phyloP scores from a whole-genome alignment of 2,113 vertebrate species.

The Dicerorhinus sumatrensis region DNA sequence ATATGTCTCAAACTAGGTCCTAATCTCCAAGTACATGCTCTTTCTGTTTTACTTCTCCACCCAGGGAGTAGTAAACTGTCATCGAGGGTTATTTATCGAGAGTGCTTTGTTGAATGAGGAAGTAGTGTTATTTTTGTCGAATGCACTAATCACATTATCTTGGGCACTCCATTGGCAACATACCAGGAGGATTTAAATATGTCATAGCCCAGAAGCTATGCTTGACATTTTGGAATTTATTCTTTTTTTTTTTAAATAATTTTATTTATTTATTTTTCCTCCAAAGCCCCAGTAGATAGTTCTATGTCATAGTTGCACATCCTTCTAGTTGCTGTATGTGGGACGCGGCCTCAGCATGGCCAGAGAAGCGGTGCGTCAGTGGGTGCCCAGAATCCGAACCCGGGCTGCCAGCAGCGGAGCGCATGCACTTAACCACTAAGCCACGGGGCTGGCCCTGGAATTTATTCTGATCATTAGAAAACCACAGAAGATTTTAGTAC shows the following conservation, averaged over 20 bases:
- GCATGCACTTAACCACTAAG: too few relatives aligned
- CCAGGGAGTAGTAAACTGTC: constrained; percentile 45
- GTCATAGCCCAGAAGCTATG: background rate
- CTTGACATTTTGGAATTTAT: constrained; percentile 41
- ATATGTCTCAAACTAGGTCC: background rate
- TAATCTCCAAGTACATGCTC: background rate
- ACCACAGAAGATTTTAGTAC: constrained; percentile 9
- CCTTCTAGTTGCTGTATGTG: too few relatives aligned
- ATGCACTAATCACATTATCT: constrained; percentile 23
- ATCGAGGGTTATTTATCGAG: background rate
- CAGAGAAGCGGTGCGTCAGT: too few relatives aligned
- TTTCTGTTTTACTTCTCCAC: constrained; percentile 51
- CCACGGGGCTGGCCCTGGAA: too few relatives aligned
- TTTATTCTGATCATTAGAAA: constrained; percentile 60
- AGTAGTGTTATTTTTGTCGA: constrained; percentile 46
- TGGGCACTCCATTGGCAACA: background rate
- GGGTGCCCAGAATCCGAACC: too few relatives aligned
- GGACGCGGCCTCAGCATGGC: too few relatives aligned
- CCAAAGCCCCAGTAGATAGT: too few relatives aligned
- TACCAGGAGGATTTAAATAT: background rate
- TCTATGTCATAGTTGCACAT: too few relatives aligned
- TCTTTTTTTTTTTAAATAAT: too few relatives aligned
- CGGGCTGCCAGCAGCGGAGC: too few relatives aligned
- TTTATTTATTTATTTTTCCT: too few relatives aligned
- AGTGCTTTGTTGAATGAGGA: constrained; percentile 38